phyloP scores from a whole-genome alignment of 2,797 vertebrate species.

The Todus mexicanus region DNA sequence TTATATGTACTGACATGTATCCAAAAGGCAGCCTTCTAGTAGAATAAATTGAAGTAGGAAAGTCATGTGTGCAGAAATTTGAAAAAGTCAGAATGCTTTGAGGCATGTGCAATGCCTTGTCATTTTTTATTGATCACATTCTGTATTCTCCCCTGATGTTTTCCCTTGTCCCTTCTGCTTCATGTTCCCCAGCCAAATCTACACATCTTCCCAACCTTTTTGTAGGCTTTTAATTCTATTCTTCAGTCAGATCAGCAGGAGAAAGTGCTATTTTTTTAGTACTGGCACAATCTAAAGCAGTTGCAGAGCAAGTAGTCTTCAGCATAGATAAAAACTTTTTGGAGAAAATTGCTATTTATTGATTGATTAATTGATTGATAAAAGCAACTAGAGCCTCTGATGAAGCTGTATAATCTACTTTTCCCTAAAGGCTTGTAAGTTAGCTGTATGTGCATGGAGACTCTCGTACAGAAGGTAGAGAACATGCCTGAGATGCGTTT shows the following conservation, averaged over 20 bases:
- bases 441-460: neutral
- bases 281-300: neutral
- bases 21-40: neutral
- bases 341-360: neutral
- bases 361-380: neutral
- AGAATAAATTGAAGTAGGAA: neutral
- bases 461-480: neutral
- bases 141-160: neutral
- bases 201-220: neutral
- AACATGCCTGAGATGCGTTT: neutral
- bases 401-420: neutral
- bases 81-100: neutral
- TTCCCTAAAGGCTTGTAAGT: neutral
- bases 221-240: neutral
- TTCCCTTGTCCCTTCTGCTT: neutral
- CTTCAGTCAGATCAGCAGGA: neutral
- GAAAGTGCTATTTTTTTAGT: neutral
- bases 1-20: rapidly evolving
- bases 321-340: neutral
- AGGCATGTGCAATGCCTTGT: rapidly evolving
- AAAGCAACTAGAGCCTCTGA: neutral
- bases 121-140: neutral
- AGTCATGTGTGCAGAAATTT: neutral
- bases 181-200: neutral
- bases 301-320: neutral